phyloP scores from a whole-genome alignment of 2,888 invertebrate species.

The Dryocosmus kuriphilus region DNA sequence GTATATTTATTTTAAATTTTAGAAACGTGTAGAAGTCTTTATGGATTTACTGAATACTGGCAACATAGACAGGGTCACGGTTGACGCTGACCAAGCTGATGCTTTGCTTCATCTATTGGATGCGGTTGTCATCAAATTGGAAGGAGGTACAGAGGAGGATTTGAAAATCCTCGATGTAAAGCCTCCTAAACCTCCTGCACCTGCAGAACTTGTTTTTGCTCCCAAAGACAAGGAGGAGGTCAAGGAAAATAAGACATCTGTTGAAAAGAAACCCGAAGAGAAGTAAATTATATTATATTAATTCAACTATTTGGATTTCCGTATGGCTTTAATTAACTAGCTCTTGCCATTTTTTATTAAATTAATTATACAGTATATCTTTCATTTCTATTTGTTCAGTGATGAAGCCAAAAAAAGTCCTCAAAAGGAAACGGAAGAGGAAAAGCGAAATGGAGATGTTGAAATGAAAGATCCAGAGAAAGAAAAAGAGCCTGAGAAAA shows the following conservation, averaged over 20 bases:
- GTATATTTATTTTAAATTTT: slow-evolving; percentile 57
- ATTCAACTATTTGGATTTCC: neutral
- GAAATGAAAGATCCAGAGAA: slow-evolving; percentile 69
- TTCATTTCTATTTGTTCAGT: neutral
- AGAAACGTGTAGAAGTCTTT: slow-evolving; percentile 94
- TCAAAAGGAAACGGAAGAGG: slow-evolving; percentile 62
- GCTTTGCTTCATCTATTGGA: slow-evolving; percentile 93
- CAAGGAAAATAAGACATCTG: slow-evolving; percentile 61
- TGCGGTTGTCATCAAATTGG: slow-evolving; percentile 96
- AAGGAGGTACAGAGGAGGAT: slow-evolving; percentile 95
- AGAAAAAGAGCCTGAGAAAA: slow-evolving; percentile 67
- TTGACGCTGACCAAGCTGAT: slow-evolving; percentile 92
- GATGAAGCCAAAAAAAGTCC: slow-evolving; percentile 31
- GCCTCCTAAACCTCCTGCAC: slow-evolving; percentile 58
- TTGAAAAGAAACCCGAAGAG: slow-evolving; percentile 66
- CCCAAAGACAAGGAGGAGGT: slow-evolving; percentile 65
- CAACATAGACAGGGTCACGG: slow-evolving; percentile 86
- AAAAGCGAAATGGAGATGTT: slow-evolving; percentile 67
- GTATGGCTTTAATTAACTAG: slow-evolving; percentile 2
- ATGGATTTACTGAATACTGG: slow-evolving; percentile 88
- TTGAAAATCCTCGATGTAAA: slow-evolving; percentile 87
- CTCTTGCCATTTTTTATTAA: neutral
- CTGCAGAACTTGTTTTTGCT: slow-evolving; percentile 60
- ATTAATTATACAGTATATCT: slow-evolving; percentile 40
- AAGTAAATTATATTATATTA: slow-evolving; percentile 54